Percentiles rank a stretch among this genome's conserved stretches.
These are phyloP conservation scores for Zeuzera pyrina DNA, from an alignment of 2,888 invertebrate species.

Conservation along the genomic window DNA sequence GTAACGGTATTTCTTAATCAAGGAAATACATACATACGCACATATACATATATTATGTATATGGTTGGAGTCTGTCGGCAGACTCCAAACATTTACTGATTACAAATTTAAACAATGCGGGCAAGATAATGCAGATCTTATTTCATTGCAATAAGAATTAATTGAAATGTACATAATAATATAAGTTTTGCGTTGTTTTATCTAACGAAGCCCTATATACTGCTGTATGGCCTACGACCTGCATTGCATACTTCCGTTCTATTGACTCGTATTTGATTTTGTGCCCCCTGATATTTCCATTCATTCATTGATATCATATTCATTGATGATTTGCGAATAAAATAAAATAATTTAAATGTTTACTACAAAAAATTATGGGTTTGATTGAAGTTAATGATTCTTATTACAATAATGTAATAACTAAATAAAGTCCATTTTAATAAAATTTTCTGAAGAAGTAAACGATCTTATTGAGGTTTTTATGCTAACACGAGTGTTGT, in stretches of 20 bases:
- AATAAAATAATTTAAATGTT: no score
- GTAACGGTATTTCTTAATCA: no score
- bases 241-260: slow-evolving; percentile 40
- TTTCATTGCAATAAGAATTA: neutral
- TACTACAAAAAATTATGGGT: no score
- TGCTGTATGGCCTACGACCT: slow-evolving; percentile 21
- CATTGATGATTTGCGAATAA: slow-evolving; percentile 7
- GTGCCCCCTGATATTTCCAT: slow-evolving; percentile 22
- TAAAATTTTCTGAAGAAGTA: no score
- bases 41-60: no score
- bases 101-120: neutral
- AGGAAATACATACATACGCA: no score
- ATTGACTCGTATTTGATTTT: slow-evolving; percentile 35
- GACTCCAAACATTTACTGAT: neutral
- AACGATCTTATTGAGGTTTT: no score
- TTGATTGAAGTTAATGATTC: no score
- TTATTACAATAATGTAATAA: no score
- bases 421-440: no score
- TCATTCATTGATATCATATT: slow-evolving; percentile 7
- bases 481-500: no score
- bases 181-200: slow-evolving; percentile 6
- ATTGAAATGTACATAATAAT: neutral
- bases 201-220: slow-evolving; percentile 20
- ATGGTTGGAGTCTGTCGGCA: no score
- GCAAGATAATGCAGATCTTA: neutral